A percentile compares a stretch with the other conserved stretches of the same genome.
phyloP scores from a whole-genome alignment of 30 jellyfish, hydroid and myxozoan species.

The Aurelia coerulea region DNA sequence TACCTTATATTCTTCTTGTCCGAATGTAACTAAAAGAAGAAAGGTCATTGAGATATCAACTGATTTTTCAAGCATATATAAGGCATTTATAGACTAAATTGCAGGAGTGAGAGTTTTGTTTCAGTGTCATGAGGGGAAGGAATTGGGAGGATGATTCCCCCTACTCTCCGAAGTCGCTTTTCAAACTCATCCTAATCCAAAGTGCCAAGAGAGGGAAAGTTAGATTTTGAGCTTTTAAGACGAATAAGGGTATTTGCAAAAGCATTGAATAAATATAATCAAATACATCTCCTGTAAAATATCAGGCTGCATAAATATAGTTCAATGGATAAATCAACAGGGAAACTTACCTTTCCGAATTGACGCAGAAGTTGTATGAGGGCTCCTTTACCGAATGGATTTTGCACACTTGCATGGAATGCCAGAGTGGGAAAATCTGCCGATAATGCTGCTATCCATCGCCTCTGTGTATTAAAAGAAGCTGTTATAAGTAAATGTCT shows the following conservation, averaged over 20 bases:
- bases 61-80: too few relatives aligned
- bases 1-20: conserved; percentile 98
- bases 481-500: background rate
- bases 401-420: conserved; percentile 96
- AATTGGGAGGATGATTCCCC: too few relatives aligned
- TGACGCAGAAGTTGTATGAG: conserved; percentile 95
- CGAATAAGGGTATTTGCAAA: too few relatives aligned
- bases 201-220: too few relatives aligned
- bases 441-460: conserved; percentile 93
- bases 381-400: conserved; percentile 99
- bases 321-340: background rate
- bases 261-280: background rate
- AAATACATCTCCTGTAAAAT: background rate
- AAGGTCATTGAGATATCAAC: background rate
- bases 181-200: too few relatives aligned
- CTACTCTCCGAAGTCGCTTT: too few relatives aligned
- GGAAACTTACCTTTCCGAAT: conserved; percentile 88
- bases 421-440: conserved; percentile 97
- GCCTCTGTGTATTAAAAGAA: conserved; percentile 46
- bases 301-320: background rate
- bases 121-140: too few relatives aligned
- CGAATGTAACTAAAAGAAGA: conserved; percentile 81
- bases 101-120: too few relatives aligned
- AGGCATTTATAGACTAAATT: too few relatives aligned
- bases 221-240: background rate